Percentiles rank a stretch among this genome's conserved stretches.
phyloP scores from a whole-genome alignment of 2,113 vertebrate genomes.

The Chamaetylas fuelleborni region DNA sequence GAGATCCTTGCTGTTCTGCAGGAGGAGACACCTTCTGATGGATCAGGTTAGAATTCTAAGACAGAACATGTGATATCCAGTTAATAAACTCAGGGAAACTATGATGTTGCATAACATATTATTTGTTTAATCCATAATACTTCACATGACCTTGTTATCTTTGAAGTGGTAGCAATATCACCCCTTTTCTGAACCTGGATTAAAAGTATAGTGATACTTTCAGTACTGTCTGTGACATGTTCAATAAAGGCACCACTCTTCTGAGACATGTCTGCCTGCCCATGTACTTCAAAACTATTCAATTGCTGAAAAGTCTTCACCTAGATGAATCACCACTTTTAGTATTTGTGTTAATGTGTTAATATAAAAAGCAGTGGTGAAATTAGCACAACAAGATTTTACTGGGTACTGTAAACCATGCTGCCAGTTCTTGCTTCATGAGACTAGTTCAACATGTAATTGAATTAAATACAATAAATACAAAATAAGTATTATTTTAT shows the following conservation, averaged over 20 bases:
- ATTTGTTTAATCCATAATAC: neutral
- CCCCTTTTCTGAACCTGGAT: neutral
- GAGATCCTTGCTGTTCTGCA: slow-evolving; percentile 84
- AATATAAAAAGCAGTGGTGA: neutral
- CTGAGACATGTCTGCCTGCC: neutral
- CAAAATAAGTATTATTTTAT: neutral
- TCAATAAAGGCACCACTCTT: neutral
- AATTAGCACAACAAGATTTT: neutral
- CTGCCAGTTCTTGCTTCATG: neutral
- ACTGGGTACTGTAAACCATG: neutral
- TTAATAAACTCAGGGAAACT: neutral
- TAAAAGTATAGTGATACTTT: neutral
- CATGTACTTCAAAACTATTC: neutral
- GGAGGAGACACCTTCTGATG: slow-evolving; percentile 90
- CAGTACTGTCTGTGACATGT: neutral
- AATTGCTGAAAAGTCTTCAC: neutral
- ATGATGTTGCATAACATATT: neutral
- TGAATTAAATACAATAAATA: neutral
- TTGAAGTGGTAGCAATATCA: neutral
- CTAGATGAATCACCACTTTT: neutral
- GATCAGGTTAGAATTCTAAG: slow-evolving; percentile 90
- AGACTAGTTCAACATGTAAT: neutral
- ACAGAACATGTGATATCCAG: neutral
- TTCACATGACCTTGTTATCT: neutral
- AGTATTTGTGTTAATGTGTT: neutral